A percentile compares a stretch with the other conserved stretches of the same genome.
Conservation (phyloP, 2,797 vertebrate genomes). For the Sitta carolinensis region DNA sequence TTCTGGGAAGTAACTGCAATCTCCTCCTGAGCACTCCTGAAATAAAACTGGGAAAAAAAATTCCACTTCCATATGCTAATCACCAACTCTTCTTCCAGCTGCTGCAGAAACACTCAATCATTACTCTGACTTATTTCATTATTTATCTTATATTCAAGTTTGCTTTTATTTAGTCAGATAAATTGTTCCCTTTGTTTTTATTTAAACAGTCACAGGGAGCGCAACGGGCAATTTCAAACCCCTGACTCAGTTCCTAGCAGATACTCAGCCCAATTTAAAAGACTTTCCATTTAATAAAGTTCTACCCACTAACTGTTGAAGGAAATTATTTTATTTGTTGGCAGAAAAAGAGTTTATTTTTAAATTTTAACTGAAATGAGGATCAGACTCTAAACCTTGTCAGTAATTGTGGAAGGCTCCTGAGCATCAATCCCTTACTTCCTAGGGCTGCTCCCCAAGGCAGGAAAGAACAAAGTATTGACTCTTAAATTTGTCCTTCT, state of each 20-base stretch:
- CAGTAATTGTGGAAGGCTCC: neutral
- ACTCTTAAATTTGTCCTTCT: neutral
- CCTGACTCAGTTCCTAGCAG: neutral
- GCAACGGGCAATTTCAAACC: neutral
- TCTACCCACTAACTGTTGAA: neutral
- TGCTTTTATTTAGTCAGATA: neutral
- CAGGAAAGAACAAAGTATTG: neutral
- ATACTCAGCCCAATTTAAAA: neutral
- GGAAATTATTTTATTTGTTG: neutral
- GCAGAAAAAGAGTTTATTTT: neutral
- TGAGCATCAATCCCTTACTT: neutral
- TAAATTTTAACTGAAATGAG: neutral
- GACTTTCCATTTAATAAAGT: neutral
- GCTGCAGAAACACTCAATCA: neutral
- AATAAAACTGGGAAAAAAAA: neutral
- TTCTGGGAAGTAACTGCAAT: neutral
- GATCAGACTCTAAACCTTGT: neutral
- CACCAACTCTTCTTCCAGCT: neutral
- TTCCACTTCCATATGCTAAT: neutral
- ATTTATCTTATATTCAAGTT: neutral
- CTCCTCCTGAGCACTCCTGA: neutral
- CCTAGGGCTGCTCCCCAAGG: accelerated
- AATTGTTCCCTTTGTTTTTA: neutral
- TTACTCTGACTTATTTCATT: neutral
- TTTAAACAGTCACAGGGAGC: neutral